phyloP scores from a whole-genome alignment of 2,797 vertebrate genomes.

The Falco naumanni region DNA sequence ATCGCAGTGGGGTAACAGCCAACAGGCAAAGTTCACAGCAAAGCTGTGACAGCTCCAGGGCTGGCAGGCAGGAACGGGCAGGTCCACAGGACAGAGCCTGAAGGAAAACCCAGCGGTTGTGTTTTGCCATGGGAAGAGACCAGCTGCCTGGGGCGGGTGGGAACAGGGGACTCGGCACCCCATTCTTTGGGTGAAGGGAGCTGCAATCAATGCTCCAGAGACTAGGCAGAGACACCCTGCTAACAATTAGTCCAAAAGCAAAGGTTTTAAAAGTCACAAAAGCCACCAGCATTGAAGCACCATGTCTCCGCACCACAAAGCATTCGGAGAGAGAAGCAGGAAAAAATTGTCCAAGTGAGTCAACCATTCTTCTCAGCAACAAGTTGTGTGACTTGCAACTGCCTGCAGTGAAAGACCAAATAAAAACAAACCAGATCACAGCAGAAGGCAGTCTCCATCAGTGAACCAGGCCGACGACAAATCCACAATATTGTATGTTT shows the following conservation, averaged over 20 bases:
- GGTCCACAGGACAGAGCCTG: neutral
- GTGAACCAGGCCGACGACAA: neutral
- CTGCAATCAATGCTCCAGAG: neutral
- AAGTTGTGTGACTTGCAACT: neutral
- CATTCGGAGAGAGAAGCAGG: neutral
- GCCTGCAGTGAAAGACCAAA: neutral
- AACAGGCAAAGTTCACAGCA: neutral
- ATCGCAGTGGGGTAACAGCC: rapidly evolving
- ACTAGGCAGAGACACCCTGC: neutral
- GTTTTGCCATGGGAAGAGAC: rapidly evolving
- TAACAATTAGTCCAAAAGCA: neutral
- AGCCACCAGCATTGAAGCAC: neutral
- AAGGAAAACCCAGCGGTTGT: neutral
- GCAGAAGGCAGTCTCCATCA: neutral
- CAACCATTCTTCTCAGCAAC: neutral
- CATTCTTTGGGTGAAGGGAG: neutral
- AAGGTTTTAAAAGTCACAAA: neutral
- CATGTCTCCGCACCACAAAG: rapidly evolving
- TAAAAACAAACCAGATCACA: neutral
- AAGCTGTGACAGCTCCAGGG: no score
- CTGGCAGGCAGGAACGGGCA: neutral
- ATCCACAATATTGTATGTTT: slow-evolving; percentile 31
- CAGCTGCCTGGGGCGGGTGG: no score
- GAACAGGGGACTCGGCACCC: neutral
- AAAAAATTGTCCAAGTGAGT: neutral